Evolutionary conservation across 2,113 vertebrate genomes (phyloP).

Genomic region (Redunca redunca): DNA sequence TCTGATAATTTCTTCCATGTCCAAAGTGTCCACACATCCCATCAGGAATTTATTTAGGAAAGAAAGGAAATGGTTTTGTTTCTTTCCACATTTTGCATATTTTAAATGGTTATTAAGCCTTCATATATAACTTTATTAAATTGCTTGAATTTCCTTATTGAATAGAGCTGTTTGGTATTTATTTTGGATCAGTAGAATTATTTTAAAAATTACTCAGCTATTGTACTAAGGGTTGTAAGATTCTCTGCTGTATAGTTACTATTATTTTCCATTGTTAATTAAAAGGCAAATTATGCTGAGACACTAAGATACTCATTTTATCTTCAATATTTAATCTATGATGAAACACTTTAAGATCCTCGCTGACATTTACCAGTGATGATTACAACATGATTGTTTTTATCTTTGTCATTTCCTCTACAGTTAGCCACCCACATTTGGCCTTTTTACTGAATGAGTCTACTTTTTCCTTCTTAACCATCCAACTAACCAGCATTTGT

Average conservation of each 20-base stretch:
- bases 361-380: neutral
- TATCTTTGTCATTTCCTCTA: neutral
- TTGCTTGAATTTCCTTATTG: neutral
- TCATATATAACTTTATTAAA: neutral
- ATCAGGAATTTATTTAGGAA: neutral
- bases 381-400: neutral
- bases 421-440: neutral
- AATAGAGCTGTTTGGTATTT: neutral
- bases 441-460: neutral
- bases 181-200: neutral
- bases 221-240: neutral
- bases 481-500: neutral
- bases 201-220: neutral
- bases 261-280: neutral
- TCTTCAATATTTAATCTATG: neutral
- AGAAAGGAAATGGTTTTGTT: neutral
- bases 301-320: neutral
- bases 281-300: neutral
- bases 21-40: neutral
- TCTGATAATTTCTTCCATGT: neutral
- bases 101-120: neutral
- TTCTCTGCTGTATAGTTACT: neutral
- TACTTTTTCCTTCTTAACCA: neutral
- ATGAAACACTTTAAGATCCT: neutral
- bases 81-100: neutral